Evolutionary conservation across 1,140 invertebrate genomes (phyloP), one percentile per base, ranked within the genome.

Genomic region (Hyposmocoma kahamanoa): DNA sequence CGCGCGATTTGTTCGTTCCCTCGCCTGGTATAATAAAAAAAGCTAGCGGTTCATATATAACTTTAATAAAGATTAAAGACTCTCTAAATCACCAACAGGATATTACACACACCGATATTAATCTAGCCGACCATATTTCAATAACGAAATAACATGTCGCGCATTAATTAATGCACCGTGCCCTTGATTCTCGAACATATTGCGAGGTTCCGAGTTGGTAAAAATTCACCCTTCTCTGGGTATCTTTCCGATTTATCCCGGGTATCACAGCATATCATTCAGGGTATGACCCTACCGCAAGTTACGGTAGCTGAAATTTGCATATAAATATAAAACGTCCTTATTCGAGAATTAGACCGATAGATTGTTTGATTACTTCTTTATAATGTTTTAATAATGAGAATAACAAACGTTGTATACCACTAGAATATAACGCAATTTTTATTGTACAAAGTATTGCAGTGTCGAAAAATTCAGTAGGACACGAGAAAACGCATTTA

Each of bases 251-350:
- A 69, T 73, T 77, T 73, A 74, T 71, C 69, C 69, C 65, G 61
- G 44, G 71, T 62, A 70, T 76, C 72, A 82, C 69, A 63, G 61
- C 42, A 70, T 62, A 70, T 76, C 72, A 82, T 80, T 82, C 79
- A 76, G 70, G 64, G 70, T 66, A 73, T 80, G 76, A 80, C 80
- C 74, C 76, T 67, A 64, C 66, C 50, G 75, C 72, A 83, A 83
- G 76, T 83, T 83, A 83, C 80, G 79, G 76, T 72, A 67, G 76
- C 69, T 65, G 72, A 68, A 80, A 83, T 83, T 76, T 83, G 76
- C 79, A 83, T 83, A 80, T 83, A 83, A 83, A 83, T 83, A 77
- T 75, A 62, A 75, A 67, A 67, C 72, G 67, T 72, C 32, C 15
- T 15, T 17, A 36, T 36, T n/a, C n/a, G n/a, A n/a, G n/a, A n/a